Conservation (phyloP, 2,113 vertebrate species). For the zebrafish (Danio rerio) region DNA sequence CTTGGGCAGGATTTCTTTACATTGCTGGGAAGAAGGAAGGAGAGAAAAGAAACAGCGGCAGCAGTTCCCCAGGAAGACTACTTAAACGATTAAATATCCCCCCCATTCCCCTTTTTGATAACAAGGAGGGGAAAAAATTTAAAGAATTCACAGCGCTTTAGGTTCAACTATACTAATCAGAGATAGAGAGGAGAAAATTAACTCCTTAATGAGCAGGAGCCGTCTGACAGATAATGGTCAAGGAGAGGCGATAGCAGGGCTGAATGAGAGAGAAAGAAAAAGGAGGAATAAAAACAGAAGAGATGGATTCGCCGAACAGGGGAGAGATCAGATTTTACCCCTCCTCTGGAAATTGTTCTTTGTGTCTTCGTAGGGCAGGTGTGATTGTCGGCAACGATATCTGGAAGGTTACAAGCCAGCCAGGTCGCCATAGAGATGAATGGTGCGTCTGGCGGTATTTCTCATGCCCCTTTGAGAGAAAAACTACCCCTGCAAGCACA, state of each 20-base stretch:
- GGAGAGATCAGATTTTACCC: slow-evolving; percentile 62
- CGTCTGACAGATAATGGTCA: slow-evolving; percentile 73
- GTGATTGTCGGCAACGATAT: slow-evolving; percentile 64
- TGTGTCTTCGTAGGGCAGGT: slow-evolving; percentile 67
- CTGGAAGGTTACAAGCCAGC: slow-evolving; percentile 59
- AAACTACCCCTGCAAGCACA: slow-evolving; percentile 66
- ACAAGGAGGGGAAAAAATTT: slow-evolving; percentile 72
- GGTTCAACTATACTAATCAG: slow-evolving; percentile 79
- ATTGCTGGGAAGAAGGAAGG: slow-evolving; percentile 75
- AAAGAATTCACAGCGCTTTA: slow-evolving; percentile 84
- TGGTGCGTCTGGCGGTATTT: slow-evolving; percentile 66
- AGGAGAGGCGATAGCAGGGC: slow-evolving; percentile 68
- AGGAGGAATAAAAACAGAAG: slow-evolving; percentile 41
- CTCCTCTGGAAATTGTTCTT: slow-evolving; percentile 63
- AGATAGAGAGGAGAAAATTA: slow-evolving; percentile 81
- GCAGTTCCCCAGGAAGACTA: slow-evolving; percentile 80
- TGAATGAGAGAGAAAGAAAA: slow-evolving; percentile 45
- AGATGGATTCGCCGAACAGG: slow-evolving; percentile 55
- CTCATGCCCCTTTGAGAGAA: slow-evolving; percentile 67
- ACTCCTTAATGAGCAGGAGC: slow-evolving; percentile 84
- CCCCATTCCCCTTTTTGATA: slow-evolving; percentile 78
- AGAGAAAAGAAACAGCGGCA: slow-evolving; percentile 53
- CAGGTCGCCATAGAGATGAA: slow-evolving; percentile 66
- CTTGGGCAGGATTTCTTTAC: slow-evolving; percentile 84
- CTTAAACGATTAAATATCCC: slow-evolving; percentile 85